Evolutionary conservation across 2,888 invertebrate species (phyloP).

Genomic region (Cantharis rufa): DNA sequence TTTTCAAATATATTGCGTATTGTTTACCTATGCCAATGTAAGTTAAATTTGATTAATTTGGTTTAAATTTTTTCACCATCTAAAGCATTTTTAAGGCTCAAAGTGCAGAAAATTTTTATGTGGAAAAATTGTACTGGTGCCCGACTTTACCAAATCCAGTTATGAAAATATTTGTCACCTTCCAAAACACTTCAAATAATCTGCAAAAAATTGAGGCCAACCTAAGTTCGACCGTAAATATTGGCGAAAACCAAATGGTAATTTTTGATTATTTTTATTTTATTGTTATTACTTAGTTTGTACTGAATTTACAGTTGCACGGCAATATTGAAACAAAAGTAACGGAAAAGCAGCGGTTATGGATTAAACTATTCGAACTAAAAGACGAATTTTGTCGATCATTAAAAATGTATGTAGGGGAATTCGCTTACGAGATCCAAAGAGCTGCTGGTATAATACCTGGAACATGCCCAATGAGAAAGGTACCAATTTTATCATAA

Average conservation of each 20-base stretch:
- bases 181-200: neutral
- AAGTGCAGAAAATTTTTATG: neutral
- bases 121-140: neutral
- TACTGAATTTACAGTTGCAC: neutral
- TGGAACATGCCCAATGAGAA: neutral
- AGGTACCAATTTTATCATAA: neutral
- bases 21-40: neutral
- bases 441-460: neutral
- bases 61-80: neutral
- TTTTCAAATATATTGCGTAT: neutral
- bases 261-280: neutral
- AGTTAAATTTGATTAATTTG: neutral
- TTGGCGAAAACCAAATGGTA: neutral
- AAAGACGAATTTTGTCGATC: neutral
- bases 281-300: neutral
- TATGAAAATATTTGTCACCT: neutral
- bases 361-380: neutral
- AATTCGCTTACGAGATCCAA: neutral
- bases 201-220: neutral
- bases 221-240: neutral
- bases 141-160: neutral
- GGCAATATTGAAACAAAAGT: neutral
- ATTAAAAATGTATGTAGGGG: neutral
- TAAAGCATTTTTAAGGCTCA: neutral
- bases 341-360: neutral